A percentile compares a stretch with the other conserved stretches of the same genome.
phyloP scores from a whole-genome alignment of 2,797 vertebrate genomes.

The Muscicapa comitata region DNA sequence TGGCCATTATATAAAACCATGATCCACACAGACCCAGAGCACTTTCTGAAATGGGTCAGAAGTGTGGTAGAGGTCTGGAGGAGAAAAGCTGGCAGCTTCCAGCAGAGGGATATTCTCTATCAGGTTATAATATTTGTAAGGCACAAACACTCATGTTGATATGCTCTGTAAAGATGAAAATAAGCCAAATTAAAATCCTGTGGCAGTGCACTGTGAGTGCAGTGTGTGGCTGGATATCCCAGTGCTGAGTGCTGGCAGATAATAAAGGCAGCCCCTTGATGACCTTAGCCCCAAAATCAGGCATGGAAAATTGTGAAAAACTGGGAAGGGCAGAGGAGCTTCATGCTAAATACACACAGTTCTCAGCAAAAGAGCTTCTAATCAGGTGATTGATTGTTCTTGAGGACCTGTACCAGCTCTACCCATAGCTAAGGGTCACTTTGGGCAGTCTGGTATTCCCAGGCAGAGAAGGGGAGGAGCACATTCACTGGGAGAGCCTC shows the following conservation, averaged over 20 bases:
- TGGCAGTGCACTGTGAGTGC: neutral
- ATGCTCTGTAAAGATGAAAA: neutral
- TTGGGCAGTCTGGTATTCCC: neutral
- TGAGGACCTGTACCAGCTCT: neutral
- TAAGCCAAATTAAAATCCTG: neutral
- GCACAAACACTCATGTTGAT: neutral
- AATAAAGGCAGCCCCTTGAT: neutral
- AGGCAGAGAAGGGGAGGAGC: neutral
- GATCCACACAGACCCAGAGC: neutral
- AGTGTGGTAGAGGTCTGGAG: conserved; percentile 2
- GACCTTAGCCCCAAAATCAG: neutral
- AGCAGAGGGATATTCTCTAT: neutral
- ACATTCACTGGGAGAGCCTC: neutral
- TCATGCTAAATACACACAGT: neutral
- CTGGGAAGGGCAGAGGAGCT: neutral
- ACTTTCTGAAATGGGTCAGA: neutral
- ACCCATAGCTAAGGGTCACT: fast-evolving
- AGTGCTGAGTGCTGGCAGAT: neutral
- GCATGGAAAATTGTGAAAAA: neutral
- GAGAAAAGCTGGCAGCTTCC: neutral
- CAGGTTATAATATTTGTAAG: conserved; percentile 4
- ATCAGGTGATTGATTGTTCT: neutral
- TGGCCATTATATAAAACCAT: neutral
- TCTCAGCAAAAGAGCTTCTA: neutral
- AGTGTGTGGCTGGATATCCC: neutral